phyloP scores from a whole-genome alignment of 2,797 vertebrate genomes.

The Momotus momota region DNA sequence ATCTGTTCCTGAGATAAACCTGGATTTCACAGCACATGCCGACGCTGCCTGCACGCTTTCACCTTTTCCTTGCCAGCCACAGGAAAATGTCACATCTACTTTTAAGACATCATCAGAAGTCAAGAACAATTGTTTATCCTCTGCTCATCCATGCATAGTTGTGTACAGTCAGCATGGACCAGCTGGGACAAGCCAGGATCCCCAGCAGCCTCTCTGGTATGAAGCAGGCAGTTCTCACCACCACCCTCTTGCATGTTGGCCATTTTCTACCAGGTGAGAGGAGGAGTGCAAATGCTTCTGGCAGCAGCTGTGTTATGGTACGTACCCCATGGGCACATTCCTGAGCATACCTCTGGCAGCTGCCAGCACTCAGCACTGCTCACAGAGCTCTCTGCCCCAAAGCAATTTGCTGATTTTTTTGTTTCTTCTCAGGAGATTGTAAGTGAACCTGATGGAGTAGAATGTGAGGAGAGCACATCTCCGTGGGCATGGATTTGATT shows the following conservation, averaged over 20 bases:
- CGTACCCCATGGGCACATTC: not conserved
- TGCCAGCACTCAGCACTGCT: not conserved
- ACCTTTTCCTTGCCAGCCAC: not conserved
- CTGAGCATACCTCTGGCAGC: not conserved
- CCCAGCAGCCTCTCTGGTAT: not conserved
- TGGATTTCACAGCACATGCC: not conserved
- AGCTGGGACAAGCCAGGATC: not conserved
- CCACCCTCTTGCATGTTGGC: not conserved
- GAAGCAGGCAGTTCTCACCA: not conserved
- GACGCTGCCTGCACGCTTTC: not conserved
- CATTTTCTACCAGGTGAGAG: not conserved
- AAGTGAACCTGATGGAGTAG: not conserved
- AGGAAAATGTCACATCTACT: not conserved
- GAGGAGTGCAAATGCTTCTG: not conserved
- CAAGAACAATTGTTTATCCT: not conserved
- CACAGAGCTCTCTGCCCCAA: not conserved
- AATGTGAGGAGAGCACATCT: not conserved
- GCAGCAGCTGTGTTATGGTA: not conserved
- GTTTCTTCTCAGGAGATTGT: not conserved
- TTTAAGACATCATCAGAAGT: not conserved
- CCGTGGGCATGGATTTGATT: not conserved
- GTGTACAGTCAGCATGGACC: not conserved
- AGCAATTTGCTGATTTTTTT: not conserved
- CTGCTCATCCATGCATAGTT: not conserved
- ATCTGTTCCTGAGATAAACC: not conserved